These are phyloP conservation scores for Sinocyclocheilus anshuiensis DNA, from an alignment of 2,113 vertebrate genomes.

Conservation along the genomic window DNA sequence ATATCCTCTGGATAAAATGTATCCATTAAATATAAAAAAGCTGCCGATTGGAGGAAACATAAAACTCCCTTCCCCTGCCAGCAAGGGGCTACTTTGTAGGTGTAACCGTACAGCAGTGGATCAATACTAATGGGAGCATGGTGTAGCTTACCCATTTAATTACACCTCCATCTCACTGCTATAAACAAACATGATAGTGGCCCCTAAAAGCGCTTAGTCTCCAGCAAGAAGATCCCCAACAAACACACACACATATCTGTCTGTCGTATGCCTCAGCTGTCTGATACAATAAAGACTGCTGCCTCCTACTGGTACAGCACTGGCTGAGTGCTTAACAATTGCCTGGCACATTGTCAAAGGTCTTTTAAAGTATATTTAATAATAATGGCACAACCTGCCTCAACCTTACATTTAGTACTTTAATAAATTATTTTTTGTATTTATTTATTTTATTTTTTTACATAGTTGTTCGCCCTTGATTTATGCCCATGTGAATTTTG, in stretches of 20 bases:
- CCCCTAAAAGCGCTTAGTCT: constrained; percentile 64
- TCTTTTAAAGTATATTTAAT: neutral
- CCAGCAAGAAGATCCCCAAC: constrained; percentile 31
- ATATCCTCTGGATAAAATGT: constrained; percentile 30
- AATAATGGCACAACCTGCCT: neutral
- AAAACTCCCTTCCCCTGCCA: constrained; percentile 57
- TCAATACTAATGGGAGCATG: constrained; percentile 68
- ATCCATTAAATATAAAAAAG: constrained; percentile 66
- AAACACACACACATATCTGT: neutral
- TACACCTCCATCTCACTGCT: constrained; percentile 65
- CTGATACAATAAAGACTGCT: constrained; percentile 37
- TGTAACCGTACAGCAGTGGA: constrained; percentile 36
- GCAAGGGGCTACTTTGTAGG: constrained; percentile 52
- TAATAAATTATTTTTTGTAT: neutral
- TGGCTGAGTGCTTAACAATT: neutral
- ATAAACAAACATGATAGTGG: constrained; percentile 74
- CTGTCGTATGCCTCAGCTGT: neutral
- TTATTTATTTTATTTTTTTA: too few relatives aligned
- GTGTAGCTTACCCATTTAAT: constrained; percentile 75
- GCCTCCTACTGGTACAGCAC: constrained; percentile 52
- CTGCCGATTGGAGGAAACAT: constrained; percentile 52
- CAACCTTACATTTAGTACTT: neutral
- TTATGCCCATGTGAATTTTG: neutral
- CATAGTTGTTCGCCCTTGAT: neutral
- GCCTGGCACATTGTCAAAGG: neutral